A percentile compares a stretch with the other conserved stretches of the same genome.
These are phyloP conservation scores for Clinocottus analis DNA, from an alignment of 2,113 vertebrate species.

Conservation along the genomic window DNA sequence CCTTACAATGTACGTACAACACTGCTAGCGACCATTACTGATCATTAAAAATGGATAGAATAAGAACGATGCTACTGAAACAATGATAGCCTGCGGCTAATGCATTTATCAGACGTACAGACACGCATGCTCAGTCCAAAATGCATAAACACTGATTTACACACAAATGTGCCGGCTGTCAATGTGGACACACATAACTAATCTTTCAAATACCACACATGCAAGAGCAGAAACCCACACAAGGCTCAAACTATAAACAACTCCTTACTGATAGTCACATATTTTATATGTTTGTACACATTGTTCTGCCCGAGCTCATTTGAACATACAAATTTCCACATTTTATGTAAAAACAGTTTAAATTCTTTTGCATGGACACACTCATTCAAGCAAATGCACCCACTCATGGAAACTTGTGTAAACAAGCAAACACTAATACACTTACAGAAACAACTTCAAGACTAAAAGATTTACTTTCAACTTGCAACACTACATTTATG, in stretches of 20 bases:
- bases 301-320: slow-evolving; percentile 14
- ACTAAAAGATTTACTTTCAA: slow-evolving; percentile 40
- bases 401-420: slow-evolving; percentile 27
- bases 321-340: slow-evolving; percentile 17
- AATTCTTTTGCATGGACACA: slow-evolving; percentile 40
- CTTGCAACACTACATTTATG: slow-evolving; percentile 38
- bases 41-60: slow-evolving; percentile 79
- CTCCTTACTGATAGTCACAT: slow-evolving; percentile 9
- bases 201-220: slow-evolving; percentile 19
- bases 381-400: slow-evolving; percentile 38
- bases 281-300: neutral
- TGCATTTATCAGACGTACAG: slow-evolving; percentile 53
- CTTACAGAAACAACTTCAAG: slow-evolving; percentile 43
- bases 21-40: slow-evolving; percentile 73
- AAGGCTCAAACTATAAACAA: neutral
- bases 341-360: slow-evolving; percentile 33
- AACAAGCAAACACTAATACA: slow-evolving; percentile 50
- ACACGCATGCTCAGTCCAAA: slow-evolving; percentile 22
- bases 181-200: slow-evolving; percentile 23
- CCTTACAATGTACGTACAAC: slow-evolving; percentile 55
- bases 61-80: slow-evolving; percentile 68
- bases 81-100: slow-evolving; percentile 69
- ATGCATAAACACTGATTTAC: slow-evolving; percentile 33
- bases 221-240: slow-evolving; percentile 1
- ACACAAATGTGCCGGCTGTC: slow-evolving; percentile 28